phyloP scores from a whole-genome alignment of 2,888 invertebrate genomes.

The Sacculina carcini region DNA sequence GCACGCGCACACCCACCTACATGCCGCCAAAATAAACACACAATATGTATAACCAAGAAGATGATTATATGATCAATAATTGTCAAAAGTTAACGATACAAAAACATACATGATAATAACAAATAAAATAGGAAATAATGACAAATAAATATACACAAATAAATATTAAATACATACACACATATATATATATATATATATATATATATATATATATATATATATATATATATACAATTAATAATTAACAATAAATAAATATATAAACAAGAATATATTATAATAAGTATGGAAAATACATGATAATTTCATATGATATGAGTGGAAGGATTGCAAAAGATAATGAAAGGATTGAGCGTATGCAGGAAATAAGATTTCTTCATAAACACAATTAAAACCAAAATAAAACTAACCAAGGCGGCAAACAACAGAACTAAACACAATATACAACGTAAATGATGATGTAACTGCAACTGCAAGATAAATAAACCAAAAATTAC shows the following conservation, averaged over 20 bases:
- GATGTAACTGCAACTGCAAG: neutral
- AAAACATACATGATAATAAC: neutral
- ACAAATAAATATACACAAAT: neutral
- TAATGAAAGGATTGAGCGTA: too few relatives aligned
- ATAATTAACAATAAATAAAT: neutral
- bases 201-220: conserved; percentile 4
- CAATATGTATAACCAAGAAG: neutral
- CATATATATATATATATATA: conserved; percentile 4
- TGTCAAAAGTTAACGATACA: neutral
- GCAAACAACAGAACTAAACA: too few relatives aligned
- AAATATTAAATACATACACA: neutral
- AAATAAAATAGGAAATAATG: neutral
- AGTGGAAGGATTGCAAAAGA: too few relatives aligned
- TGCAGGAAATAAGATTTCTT: too few relatives aligned
- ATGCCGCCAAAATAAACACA: neutral
- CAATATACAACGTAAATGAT: neutral
- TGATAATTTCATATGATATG: too few relatives aligned
- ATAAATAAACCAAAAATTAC: too few relatives aligned
- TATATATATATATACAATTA: neutral
- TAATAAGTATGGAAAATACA: neutral
- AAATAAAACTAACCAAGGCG: too few relatives aligned
- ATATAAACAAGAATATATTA: neutral
- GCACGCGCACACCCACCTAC: neutral
- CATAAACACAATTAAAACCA: too few relatives aligned
- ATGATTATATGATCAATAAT: too few relatives aligned